Base-by-base conservation (phyloP, 2,888 invertebrate genomes). In the Campopleginae sp. region DNA sequence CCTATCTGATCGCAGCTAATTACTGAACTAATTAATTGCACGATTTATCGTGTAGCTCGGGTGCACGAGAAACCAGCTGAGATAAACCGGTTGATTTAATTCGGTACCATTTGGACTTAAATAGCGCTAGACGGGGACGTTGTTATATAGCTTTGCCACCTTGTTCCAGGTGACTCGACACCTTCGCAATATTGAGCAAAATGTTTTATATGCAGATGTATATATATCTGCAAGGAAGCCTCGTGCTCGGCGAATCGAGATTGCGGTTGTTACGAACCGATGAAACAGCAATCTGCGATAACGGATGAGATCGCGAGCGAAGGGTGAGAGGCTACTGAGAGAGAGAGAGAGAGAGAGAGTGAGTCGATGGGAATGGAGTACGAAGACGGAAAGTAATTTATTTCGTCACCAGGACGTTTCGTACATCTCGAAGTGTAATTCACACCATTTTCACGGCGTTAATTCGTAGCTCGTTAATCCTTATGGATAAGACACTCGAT, bases 1-100 rank as follows among this genome's bases (percentile, higher is more conserved):
- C 86, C 90, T 91, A 92, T 92, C 92, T 91, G 92, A 92, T 92
- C 89, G 89, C 87, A 90, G 89, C 92, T 92, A 92, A 92, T 92
- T 92, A 91, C 91, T 85, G 87, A 89, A 85, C 90, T 92, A 92
- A 92, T 92, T 92, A 92, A 92, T 92, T 92, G 89, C 89, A 88
- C 90, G 90, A 92, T 92, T 92, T 92, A 92, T 92, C 89, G 91
- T 58, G 46, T 23, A 17, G 51, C 68, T 80, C 38, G 74, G 44
- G 46, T 76, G 27, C 82, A 54, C 72, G 72, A 58, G 76, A 80
- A 80, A 63, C 81, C 87, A 81, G 31, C 78, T 63, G 71, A 89
- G 92, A 92, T 92, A 92, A 92, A 90, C 87, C 91, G 85, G 85
- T 87, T 91, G 91, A 92, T 92, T 92, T 91, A 91, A 90, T 90